A percentile compares a stretch with the other conserved stretches of the same genome.
These are phyloP conservation scores for Zalophus californianus DNA, from an alignment of 2,797 vertebrate species.

Conservation along the genomic window DNA sequence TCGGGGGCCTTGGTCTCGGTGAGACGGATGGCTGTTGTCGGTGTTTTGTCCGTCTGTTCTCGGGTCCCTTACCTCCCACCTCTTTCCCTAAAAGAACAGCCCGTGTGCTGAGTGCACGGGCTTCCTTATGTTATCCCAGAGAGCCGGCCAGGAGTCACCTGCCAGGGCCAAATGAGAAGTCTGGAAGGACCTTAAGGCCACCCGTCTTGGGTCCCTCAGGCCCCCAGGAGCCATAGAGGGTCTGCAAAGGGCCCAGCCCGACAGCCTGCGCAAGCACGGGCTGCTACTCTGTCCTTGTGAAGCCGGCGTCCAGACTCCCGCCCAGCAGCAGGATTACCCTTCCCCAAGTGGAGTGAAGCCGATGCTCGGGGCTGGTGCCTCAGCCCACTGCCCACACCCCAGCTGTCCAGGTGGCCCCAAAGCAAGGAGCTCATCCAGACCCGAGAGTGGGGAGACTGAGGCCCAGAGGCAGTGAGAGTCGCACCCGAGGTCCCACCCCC, in stretches of 20 bases:
- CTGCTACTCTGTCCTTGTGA: background rate
- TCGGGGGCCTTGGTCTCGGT: accelerated
- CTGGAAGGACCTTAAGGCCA: background rate
- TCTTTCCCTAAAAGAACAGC: background rate
- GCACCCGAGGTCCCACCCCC: background rate
- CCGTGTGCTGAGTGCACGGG: accelerated
- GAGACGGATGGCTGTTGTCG: accelerated
- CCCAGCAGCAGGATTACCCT: background rate
- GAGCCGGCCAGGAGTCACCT: background rate
- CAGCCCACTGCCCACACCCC: background rate
- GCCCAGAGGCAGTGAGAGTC: background rate
- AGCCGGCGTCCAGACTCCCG: accelerated
- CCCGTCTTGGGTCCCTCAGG: background rate
- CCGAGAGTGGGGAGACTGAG: background rate
- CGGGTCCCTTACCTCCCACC: too few species aligned
- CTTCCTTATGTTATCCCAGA: background rate
- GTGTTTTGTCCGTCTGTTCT: background rate
- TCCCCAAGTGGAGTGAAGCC: accelerated
- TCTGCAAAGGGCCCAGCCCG: accelerated
- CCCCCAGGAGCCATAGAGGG: accelerated
- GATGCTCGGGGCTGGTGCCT: accelerated
- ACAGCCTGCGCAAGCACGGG: accelerated
- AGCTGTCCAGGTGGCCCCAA: background rate
- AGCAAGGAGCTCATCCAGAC: background rate
- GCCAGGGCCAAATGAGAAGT: background rate